Evolutionary conservation across 2,113 vertebrate genomes (phyloP).

Genomic region (Poecile atricapillus): DNA sequence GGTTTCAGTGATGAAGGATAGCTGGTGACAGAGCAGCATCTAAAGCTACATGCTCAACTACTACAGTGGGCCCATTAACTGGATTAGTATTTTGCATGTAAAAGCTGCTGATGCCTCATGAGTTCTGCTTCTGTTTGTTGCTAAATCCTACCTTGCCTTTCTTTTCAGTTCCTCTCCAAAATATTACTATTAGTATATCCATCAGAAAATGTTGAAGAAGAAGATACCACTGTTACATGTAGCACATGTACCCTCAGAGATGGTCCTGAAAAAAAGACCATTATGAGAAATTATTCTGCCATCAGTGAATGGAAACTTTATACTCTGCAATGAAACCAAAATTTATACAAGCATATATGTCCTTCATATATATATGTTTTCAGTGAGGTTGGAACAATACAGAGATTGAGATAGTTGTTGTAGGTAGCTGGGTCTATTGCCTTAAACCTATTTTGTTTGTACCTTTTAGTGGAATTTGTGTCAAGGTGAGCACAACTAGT

Average conservation of each 20-base stretch:
- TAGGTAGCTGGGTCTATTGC: not conserved
- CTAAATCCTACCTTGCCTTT: not conserved
- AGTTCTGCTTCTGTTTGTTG: not conserved
- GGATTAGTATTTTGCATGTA: not conserved
- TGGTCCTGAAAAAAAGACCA: constrained; percentile 36
- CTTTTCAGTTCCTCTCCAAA: constrained; percentile 34
- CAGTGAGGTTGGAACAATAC: not conserved
- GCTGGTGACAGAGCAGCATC: not conserved
- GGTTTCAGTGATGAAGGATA: not conserved
- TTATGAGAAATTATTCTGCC: not conserved
- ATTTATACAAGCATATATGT: not conserved
- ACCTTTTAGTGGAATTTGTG: not conserved
- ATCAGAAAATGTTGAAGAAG: constrained; percentile 46
- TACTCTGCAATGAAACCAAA: constrained; percentile 9
- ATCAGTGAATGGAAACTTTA: constrained; percentile 11
- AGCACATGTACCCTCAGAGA: constrained; percentile 12
- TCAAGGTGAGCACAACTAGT: not conserved
- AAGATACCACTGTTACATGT: constrained; percentile 20
- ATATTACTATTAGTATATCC: not conserved
- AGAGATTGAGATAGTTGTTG: constrained; percentile 7
- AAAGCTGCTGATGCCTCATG: not conserved
- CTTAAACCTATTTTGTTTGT: not conserved
- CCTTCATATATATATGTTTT: not conserved
- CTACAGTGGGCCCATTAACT: not conserved
- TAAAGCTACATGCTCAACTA: not conserved